Percentiles rank a stretch among this genome's conserved stretches.
Evolutionary conservation across 2,888 invertebrate genomes (phyloP).

Genomic region (Formica aserva): DNA sequence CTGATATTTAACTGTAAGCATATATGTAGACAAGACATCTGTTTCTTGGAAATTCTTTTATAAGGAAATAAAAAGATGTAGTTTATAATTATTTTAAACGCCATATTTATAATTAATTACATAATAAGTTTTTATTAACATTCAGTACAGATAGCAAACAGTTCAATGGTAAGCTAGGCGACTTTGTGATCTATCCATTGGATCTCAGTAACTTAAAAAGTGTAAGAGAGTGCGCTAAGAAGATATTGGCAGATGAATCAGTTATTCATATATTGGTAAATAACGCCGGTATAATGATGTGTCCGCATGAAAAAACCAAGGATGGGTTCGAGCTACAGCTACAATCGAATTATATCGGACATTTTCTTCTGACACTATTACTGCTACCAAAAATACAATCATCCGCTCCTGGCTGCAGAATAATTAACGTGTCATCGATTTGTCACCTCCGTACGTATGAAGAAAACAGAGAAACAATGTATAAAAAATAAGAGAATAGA

Average conservation of each 20-base stretch:
- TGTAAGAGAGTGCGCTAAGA: conserved; percentile 87
- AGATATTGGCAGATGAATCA: conserved; percentile 85
- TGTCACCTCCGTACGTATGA: conserved; percentile 85
- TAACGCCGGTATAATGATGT: conserved; percentile 91
- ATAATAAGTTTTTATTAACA: neutral
- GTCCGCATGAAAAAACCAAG: conserved; percentile 88
- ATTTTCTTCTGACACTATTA: conserved; percentile 88
- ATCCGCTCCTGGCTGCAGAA: conserved; percentile 84
- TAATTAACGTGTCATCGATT: conserved; percentile 89
- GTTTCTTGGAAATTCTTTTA: neutral
- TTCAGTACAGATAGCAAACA: neutral
- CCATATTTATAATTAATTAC: neutral
- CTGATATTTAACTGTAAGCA: neutral
- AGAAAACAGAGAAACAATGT: neutral
- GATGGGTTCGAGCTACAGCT: conserved; percentile 90
- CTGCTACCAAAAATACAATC: conserved; percentile 88
- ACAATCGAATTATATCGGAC: conserved; percentile 90
- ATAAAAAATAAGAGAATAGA: neutral
- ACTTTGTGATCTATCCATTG: neutral
- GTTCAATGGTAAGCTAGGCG: neutral
- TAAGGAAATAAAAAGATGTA: neutral
- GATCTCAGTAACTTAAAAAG: conserved; percentile 85
- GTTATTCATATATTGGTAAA: conserved; percentile 90
- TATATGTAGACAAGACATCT: neutral
- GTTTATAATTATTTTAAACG: neutral